Base-by-base conservation (phyloP, 2,888 invertebrate species). In the Matsumyia berberina region DNA sequence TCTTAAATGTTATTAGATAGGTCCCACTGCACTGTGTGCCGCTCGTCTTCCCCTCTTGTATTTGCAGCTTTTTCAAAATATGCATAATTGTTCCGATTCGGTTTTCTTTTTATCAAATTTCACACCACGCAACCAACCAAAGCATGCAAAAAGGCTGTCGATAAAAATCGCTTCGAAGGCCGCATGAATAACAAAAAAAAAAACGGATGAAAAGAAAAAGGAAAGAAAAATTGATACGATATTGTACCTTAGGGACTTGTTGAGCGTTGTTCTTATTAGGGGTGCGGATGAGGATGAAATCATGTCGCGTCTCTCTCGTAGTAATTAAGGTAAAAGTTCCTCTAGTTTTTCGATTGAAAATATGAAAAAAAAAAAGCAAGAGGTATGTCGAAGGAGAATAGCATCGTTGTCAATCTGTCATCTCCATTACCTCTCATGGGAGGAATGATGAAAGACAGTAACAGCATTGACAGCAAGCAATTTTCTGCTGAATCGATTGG, bases 361-460 rank as follows among this genome's bases (percentile, higher is more conserved):
- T 42, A 12, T 37, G 0, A 31, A n/a, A 11, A 15, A 15, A 70
- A n/a, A 57, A 4, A 31, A 17, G 35, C 42, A n/a, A 1, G 6
- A 17, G 19, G 19, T 17, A 19, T 31, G 12, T 2, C 9, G 15
- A 15, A 31, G 17, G 19, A 46, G 19, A 49, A 39, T 39, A 17
- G 7, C 37, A 49, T 69, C 60, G 53, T 69, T 76, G 81, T 76
- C 81, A 76, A 58, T 80, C 66, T 67, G 58, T 67, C 79, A 73
- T 80, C 60, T 76, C 35, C 70, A 57, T 77, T 77, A 64, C 77
- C 29, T 81, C 77, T 70, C 77, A 42, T 49, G 76, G 77, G 76
- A 81, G 64, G 29, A 33, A 67, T 80, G 74, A 76, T 69, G 69
- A 64, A 74, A 76, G 74, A 66, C 53, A 66, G 58, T 19, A 74